Percentiles rank a stretch among this genome's conserved stretches.
phyloP scores from a whole-genome alignment of 2,113 vertebrate genomes.

The Spermophilus dauricus region DNA sequence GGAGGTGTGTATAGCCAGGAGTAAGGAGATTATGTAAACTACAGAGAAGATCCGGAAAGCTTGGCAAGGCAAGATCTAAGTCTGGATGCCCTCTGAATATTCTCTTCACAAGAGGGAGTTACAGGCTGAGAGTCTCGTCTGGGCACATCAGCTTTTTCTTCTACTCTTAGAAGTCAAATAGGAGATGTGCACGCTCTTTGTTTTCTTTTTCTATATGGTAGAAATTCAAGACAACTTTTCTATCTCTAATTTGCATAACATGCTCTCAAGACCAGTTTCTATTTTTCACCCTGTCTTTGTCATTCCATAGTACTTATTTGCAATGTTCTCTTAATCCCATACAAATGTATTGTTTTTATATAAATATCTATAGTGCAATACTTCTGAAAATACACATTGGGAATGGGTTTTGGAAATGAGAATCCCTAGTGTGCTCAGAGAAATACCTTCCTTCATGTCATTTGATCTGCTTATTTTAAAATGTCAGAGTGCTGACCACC shows the following conservation, averaged over 20 bases:
- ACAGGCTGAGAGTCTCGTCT: background rate
- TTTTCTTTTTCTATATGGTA: background rate
- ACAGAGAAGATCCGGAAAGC: slow-evolving; percentile 70
- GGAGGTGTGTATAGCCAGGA: slow-evolving; percentile 85
- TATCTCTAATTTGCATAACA: background rate
- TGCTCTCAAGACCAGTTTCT: background rate
- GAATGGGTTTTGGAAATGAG: background rate
- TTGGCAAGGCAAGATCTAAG: slow-evolving; percentile 62
- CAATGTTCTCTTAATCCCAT: background rate
- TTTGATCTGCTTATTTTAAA: background rate
- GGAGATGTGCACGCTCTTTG: background rate
- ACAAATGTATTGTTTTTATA: slow-evolving; percentile 37
- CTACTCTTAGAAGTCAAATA: background rate
- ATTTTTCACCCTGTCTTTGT: background rate
- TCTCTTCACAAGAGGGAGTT: background rate
- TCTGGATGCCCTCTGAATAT: slow-evolving; percentile 1
- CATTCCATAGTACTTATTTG: background rate
- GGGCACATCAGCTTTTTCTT: background rate
- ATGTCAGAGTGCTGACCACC: background rate
- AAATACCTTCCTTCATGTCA: background rate
- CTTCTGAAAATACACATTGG: background rate
- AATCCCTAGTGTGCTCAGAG: background rate
- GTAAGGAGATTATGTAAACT: slow-evolving; percentile 88
- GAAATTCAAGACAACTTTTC: background rate
- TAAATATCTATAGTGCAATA: background rate